Evolutionary conservation across 2,888 invertebrate species (phyloP).

Genomic region (Halictus ligatus): DNA sequence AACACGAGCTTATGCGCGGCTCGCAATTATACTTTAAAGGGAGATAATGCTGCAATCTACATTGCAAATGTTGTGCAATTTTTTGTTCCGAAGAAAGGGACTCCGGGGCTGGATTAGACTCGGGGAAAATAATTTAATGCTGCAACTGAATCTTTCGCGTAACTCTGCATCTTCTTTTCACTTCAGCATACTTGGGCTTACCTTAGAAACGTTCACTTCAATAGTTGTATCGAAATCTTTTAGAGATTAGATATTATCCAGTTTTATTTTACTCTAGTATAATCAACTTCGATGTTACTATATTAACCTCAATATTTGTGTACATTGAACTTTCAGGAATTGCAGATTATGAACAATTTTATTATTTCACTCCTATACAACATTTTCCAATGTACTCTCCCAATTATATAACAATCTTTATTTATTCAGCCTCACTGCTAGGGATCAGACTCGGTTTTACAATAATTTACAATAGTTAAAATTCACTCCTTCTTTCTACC

Average conservation of each 20-base stretch:
- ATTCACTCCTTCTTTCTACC: too few species aligned
- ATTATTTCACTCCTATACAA: not conserved
- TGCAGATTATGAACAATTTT: too few species aligned
- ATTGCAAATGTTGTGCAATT: not conserved
- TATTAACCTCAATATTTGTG: too few species aligned
- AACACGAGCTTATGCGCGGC: slow-evolving; percentile 36
- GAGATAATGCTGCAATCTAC: slow-evolving; percentile 1
- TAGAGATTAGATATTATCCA: not conserved
- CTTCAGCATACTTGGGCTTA: not conserved
- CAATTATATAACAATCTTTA: not conserved
- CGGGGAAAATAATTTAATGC: not conserved
- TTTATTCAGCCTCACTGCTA: not conserved
- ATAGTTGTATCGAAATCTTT: not conserved
- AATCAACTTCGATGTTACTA: too few species aligned
- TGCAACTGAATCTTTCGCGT: not conserved
- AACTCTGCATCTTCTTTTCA: not conserved
- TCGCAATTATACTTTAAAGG: slow-evolving; percentile 1
- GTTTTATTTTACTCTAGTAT: too few species aligned
- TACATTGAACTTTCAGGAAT: not conserved
- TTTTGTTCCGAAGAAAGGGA: not conserved
- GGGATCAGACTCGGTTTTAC: not conserved
- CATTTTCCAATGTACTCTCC: too few species aligned
- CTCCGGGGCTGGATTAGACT: not conserved
- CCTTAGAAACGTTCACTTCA: not conserved
- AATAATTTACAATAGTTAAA: too few species aligned